Percentiles rank a stretch among this genome's conserved stretches.
Evolutionary conservation across 2,888 invertebrate genomes (phyloP).

Genomic region (Drosophila quinaria): DNA sequence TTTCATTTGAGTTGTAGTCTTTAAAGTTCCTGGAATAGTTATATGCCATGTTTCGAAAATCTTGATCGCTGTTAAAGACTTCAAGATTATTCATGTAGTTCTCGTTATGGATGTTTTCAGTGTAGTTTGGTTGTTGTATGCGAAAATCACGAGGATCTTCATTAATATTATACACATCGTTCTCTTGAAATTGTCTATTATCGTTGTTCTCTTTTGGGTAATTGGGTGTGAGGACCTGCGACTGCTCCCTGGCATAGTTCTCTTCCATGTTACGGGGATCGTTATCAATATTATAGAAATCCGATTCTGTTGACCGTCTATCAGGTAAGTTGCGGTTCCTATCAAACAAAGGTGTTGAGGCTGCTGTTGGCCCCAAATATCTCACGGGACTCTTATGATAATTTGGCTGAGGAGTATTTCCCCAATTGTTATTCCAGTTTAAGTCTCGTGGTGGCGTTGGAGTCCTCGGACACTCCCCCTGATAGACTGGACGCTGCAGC

Average conservation of each 20-base stretch:
- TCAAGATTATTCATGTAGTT: not conserved
- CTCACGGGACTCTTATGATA: too few species aligned
- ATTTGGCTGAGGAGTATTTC: not conserved
- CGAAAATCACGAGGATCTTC: not conserved
- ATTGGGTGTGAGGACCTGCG: too few species aligned
- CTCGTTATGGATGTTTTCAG: not conserved
- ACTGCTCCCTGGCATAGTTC: not conserved
- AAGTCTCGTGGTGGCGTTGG: not conserved
- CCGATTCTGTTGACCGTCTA: not conserved
- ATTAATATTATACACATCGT: not conserved
- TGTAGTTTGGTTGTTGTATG: not conserved
- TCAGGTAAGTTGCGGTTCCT: too few species aligned
- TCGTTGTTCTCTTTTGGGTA: not conserved
- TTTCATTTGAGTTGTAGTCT: not conserved
- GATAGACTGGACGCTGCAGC: not conserved
- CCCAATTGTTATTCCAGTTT: not conserved
- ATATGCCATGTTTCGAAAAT: not conserved
- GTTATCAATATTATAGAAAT: not conserved
- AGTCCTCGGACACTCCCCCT: not conserved
- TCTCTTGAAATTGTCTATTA: not conserved
- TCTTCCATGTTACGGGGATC: not conserved
- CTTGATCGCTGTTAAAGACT: not conserved
- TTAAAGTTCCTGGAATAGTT: not conserved
- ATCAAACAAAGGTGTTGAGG: conserved; percentile 11
- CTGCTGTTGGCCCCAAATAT: not conserved